Percentiles rank a stretch among this genome's conserved stretches.
phyloP scores from a whole-genome alignment of 1,140 invertebrate species.

The Brachionus sp. region DNA sequence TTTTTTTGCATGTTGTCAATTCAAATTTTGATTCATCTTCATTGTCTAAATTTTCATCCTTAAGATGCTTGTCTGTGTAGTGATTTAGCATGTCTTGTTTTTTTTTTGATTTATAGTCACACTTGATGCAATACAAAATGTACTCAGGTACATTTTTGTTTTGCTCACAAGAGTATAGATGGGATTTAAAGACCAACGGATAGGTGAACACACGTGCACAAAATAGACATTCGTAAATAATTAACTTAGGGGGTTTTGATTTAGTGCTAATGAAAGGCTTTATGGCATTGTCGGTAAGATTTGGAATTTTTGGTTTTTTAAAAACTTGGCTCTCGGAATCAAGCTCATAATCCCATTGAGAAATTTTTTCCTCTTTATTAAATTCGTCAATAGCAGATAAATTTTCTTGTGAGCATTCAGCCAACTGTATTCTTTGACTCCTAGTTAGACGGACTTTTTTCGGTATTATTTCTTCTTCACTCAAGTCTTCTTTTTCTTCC shows the following conservation, averaged over 20 bases:
- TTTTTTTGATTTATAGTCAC: constrained; percentile 29
- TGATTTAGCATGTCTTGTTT: constrained; percentile 44
- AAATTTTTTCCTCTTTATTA: constrained; percentile 16
- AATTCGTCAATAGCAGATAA: neutral
- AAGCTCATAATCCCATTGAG: constrained; percentile 40
- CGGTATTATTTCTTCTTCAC: neutral
- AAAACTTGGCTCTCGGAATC: constrained; percentile 14
- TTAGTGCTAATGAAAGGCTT: constrained; percentile 23
- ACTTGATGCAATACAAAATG: constrained; percentile 10
- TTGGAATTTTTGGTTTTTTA: constrained; percentile 3
- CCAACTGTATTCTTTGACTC: neutral
- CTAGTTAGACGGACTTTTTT: neutral
- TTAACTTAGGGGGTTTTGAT: neutral
- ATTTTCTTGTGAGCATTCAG: neutral
- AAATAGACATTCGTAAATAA: constrained; percentile 38
- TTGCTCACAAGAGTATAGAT: constrained; percentile 11
- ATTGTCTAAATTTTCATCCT: neutral
- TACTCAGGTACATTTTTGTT: constrained; percentile 40
- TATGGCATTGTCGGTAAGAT: constrained; percentile 25
- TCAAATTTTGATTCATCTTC: constrained; percentile 1
- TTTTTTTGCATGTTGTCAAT: constrained; percentile 18
- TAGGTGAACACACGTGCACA: constrained; percentile 19
- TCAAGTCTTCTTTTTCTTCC: neutral
- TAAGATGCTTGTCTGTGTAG: constrained; percentile 3
- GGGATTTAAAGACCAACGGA: constrained; percentile 6